Conservation (phyloP, 2,113 vertebrate species). For the Tychaedon coryphoeus region DNA sequence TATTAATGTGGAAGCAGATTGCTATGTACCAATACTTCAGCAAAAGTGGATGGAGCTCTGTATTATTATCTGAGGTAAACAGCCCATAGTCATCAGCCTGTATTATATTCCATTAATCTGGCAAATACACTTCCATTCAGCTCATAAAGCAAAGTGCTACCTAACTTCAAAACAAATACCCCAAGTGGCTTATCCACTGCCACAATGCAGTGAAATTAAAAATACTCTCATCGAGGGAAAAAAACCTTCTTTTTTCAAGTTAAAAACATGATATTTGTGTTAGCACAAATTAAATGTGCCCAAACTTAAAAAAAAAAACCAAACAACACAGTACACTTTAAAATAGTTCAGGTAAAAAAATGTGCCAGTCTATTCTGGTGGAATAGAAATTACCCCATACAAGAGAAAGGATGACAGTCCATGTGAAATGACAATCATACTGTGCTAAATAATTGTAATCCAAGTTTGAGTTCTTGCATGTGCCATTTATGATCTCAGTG, state of each 20-base stretch:
- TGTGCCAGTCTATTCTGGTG: not conserved
- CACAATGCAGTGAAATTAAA: not conserved
- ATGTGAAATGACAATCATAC: not conserved
- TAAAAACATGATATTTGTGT: not conserved
- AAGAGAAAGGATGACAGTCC: not conserved
- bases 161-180: not conserved
- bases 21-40: not conserved
- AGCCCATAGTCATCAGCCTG: not conserved
- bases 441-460: not conserved
- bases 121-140: not conserved
- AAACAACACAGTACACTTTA: not conserved
- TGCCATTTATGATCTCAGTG: not conserved
- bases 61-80: not conserved
- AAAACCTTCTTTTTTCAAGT: not conserved
- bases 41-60: not conserved
- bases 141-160: not conserved
- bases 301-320: not conserved
- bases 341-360: not conserved
- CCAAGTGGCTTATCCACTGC: not conserved
- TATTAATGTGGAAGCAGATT: not conserved
- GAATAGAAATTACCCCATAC: not conserved
- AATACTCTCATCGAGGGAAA: not conserved
- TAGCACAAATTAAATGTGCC: not conserved
- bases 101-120: not conserved
- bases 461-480: not conserved